Percentiles rank a stretch among this genome's conserved stretches.
Evolutionary conservation across 2,113 vertebrate genomes (phyloP).

Genomic region (Entelurus aequoreus): DNA sequence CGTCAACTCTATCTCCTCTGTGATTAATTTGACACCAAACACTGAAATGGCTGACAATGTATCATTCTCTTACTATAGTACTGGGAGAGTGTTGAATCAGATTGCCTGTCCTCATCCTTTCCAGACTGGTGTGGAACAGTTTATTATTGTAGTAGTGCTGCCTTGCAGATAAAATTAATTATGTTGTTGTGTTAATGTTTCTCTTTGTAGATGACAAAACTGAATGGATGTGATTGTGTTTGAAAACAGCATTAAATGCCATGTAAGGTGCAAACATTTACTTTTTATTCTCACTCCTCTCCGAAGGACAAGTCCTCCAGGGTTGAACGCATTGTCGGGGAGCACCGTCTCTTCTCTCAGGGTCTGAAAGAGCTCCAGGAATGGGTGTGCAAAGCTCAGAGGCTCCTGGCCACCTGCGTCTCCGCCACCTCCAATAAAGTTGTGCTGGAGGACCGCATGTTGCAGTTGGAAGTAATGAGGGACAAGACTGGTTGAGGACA

Average conservation of each 20-base stretch:
- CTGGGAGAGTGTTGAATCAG: constrained; percentile 45
- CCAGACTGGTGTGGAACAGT: constrained; percentile 35
- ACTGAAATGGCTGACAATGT: constrained; percentile 21
- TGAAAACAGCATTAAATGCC: too few relatives aligned
- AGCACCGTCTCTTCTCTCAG: constrained; percentile 88
- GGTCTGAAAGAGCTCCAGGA: constrained; percentile 87
- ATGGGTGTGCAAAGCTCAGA: constrained; percentile 85
- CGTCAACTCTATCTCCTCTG: constrained; percentile 17
- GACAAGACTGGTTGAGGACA: neutral
- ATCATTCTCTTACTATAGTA: constrained; percentile 24
- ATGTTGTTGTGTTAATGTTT: constrained; percentile 8
- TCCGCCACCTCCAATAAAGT: constrained; percentile 84
- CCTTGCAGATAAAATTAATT: constrained; percentile 17
- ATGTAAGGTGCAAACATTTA: too few relatives aligned
- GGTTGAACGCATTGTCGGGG: constrained; percentile 85
- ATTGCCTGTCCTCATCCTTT: constrained; percentile 42
- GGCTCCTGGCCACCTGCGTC: constrained; percentile 82
- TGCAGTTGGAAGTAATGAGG: constrained; percentile 84
- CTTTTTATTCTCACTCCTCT: neutral
- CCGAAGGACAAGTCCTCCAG: constrained; percentile 88
- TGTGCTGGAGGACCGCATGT: constrained; percentile 86
- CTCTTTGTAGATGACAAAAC: constrained; percentile 35
- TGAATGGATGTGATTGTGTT: neutral
- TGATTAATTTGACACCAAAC: constrained; percentile 49
- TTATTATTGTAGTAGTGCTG: constrained; percentile 26